These are phyloP conservation scores for Pyrrhosoma nymphula DNA, from an alignment of 2,888 invertebrate genomes.

Conservation along the genomic window DNA sequence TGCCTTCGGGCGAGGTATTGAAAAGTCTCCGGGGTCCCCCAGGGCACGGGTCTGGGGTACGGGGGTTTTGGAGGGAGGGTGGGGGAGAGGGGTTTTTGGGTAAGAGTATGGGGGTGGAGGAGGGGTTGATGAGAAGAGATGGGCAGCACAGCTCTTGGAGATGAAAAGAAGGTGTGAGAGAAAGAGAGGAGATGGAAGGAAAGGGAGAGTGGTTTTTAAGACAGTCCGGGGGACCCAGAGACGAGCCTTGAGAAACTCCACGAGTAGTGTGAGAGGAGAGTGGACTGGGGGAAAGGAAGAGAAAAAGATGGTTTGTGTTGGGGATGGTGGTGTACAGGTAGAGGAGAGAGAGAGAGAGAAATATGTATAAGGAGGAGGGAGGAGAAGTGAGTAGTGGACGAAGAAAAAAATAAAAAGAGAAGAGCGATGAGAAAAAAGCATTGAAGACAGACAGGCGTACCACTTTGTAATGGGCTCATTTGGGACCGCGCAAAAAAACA, in stretches of 20 bases:
- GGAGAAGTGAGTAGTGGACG: not conserved
- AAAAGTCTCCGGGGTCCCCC: not conserved
- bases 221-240: not conserved
- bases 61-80: not conserved
- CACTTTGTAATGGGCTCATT: not conserved
- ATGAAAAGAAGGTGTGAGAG: not conserved
- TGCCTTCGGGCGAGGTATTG: slow-evolving; percentile 11
- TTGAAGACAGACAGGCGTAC: not conserved
- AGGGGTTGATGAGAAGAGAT: too few relatives aligned
- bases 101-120: not conserved
- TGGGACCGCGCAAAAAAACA: not conserved
- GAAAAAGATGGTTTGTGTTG: too few relatives aligned
- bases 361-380: not conserved
- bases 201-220: not conserved
- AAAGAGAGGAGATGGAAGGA: not conserved
- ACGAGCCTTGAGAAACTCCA: too few relatives aligned
- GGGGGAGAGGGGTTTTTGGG: not conserved
- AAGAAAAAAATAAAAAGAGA: not conserved
- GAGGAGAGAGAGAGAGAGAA: not conserved
- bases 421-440: not conserved
- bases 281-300: too few relatives aligned
- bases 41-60: not conserved
- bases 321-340: too few relatives aligned
- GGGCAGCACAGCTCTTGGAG: too few relatives aligned
- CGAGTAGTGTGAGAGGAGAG: too few relatives aligned